These are phyloP conservation scores for Tetragnatha versicolor DNA, from an alignment of 1,140 invertebrate genomes.

Conservation along the genomic window DNA sequence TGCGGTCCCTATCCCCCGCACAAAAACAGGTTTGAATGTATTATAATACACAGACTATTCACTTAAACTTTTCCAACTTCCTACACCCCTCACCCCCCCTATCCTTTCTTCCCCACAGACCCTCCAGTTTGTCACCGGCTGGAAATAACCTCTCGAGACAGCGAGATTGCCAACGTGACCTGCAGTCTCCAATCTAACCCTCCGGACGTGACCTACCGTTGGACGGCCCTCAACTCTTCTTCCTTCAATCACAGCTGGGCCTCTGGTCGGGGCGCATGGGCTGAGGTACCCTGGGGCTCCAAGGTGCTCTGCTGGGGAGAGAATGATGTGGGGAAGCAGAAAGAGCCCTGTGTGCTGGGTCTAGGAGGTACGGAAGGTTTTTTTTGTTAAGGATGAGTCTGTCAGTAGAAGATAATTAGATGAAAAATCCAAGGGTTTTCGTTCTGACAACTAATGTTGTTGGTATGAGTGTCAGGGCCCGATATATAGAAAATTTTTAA, in stretches of 20 bases:
- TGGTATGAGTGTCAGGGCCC: no score
- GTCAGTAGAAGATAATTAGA: no score
- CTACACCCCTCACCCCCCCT: no score
- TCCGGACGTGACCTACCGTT: constrained; percentile 29
- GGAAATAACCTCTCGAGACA: constrained; percentile 24
- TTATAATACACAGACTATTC: no score
- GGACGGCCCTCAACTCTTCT: constrained; percentile 33
- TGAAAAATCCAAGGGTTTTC: no score
- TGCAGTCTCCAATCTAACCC: constrained; percentile 25
- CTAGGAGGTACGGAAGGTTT: no score
- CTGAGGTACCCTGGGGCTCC: background rate
- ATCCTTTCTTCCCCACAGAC: constrained; percentile 8
- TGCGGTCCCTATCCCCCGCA: no score
- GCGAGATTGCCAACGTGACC: constrained; percentile 16
- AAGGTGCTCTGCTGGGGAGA: constrained; percentile 57
- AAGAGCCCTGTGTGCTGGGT: constrained; percentile 61
- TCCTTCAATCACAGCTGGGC: constrained; percentile 36
- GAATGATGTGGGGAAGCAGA: constrained; percentile 59
- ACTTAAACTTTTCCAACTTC: no score
- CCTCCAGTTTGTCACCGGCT: constrained; percentile 20
- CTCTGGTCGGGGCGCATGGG: background rate
- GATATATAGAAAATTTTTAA: no score
- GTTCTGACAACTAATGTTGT: no score
- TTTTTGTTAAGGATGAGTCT: no score
- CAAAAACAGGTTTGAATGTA: no score